Percentiles rank a stretch among this genome's conserved stretches.
Evolutionary conservation across 2,888 invertebrate genomes (phyloP).

Genomic region (Odontocerum albicorne): DNA sequence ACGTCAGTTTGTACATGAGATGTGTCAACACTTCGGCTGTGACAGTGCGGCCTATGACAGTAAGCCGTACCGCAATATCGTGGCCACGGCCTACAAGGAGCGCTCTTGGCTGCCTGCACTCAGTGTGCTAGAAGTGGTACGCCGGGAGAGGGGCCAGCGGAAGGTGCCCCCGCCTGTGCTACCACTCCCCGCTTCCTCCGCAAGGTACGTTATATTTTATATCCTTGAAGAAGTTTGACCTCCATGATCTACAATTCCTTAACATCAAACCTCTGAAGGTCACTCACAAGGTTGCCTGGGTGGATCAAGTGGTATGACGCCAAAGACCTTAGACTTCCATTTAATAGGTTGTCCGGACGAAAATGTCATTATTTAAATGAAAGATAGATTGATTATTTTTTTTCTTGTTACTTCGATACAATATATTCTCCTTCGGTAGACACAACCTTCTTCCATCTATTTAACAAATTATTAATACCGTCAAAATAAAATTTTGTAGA

Average conservation of each 20-base stretch:
- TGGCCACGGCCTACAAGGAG: conserved; percentile 84
- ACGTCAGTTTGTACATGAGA: conserved; percentile 89
- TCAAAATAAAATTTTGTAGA: no score
- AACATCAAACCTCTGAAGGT: conserved; percentile 6
- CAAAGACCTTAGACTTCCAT: no score
- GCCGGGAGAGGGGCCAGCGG: conserved; percentile 76
- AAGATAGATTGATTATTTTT: no score
- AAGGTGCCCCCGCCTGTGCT: conserved; percentile 67
- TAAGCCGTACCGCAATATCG: conserved; percentile 93
- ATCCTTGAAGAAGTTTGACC: background rate
- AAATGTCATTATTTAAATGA: no score
- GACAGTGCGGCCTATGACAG: conserved; percentile 93
- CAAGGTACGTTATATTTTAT: background rate
- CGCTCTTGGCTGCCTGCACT: conserved; percentile 90
- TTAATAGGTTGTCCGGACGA: no score
- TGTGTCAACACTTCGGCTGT: conserved; percentile 93
- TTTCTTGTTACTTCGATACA: no score
- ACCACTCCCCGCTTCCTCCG: background rate
- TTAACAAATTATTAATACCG: no score
- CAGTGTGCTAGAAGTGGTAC: conserved; percentile 79
- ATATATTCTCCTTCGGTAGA: no score
- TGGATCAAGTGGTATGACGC: no score
- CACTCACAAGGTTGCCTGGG: no score
- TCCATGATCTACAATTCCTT: background rate
- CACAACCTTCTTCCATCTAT: no score